Evolutionary conservation across 2,113 vertebrate genomes (phyloP).

Genomic region (Rutilus rutilus): DNA sequence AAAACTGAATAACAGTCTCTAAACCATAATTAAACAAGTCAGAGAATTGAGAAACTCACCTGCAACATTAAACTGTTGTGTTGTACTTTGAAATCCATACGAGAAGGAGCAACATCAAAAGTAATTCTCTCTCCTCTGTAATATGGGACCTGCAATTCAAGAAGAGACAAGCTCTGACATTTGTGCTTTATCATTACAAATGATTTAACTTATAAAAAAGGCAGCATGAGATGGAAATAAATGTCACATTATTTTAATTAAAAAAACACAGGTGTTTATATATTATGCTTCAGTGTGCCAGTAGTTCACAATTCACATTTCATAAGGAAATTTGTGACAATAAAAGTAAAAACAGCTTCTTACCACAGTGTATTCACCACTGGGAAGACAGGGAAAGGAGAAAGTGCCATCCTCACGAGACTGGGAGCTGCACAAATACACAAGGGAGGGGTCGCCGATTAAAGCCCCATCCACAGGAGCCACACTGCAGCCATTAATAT

Average conservation of each 20-base stretch:
- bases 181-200: background rate
- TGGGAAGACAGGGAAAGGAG: conserved; percentile 87
- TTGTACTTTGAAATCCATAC: conserved; percentile 88
- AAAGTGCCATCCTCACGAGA: conserved; percentile 92
- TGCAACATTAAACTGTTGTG: conserved; percentile 91
- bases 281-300: background rate
- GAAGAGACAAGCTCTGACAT: background rate
- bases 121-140: conserved; percentile 97
- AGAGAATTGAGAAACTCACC: conserved; percentile 70
- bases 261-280: too few relatives aligned
- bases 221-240: background rate
- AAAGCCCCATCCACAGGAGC: conserved; percentile 87
- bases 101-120: conserved; percentile 94
- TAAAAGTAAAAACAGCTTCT: conserved; percentile 45
- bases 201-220: background rate
- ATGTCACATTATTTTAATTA: background rate
- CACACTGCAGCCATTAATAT: conserved; percentile 84
- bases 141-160: conserved; percentile 85
- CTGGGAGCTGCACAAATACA: conserved; percentile 86
- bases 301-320: background rate
- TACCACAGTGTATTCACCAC: conserved; percentile 92
- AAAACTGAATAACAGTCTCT: background rate
- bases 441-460: conserved; percentile 77
- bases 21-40: background rate
- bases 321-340: background rate